Evolutionary conservation across 2,888 invertebrate genomes (phyloP), one percentile per base, ranked within the genome.

Genomic region (Drosophila mulleri): DNA sequence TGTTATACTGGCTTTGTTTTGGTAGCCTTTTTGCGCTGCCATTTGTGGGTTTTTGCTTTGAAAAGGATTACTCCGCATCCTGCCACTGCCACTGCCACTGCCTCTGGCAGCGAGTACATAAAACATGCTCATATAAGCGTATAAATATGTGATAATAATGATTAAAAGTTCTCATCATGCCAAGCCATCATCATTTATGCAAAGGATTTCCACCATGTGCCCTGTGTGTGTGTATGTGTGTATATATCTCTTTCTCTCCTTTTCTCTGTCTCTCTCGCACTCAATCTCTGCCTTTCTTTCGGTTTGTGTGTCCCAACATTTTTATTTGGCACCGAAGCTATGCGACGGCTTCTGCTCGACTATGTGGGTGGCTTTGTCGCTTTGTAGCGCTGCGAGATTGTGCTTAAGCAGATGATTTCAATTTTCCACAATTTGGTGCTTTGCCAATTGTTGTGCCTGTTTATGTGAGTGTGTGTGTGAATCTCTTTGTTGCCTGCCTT

Each of bases 71-170:
- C 80, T 69, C 76, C 67, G 52, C 63, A 57, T 74, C 61, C 78
- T 50, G 63, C 44, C 45, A 53, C 59, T 67, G 32, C 32, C 9
- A 32, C 78, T 50, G 32, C 32, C 32, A 32, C 78, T 50, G 63
- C 44, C 45, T 47, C 59, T 67, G 70, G 69, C 72, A 80, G 84
- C 73, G 69, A 91, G 91, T 91, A 90, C 83, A 91, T 91, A 91
- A 91, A 91, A 91, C 91, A 91, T 88, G 91, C 90, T 91, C 91
- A 88, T 91, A 89, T 88, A 91, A 91, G 75, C 90, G 89, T 89
- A 91, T 89, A 91, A 90, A 91, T 91, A 90, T 91, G 91, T 90
- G 91, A 91, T 90, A 90, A 91, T 91, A 91, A 91, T 91, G 90
- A 91, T 90, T 90, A 88, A 87, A 89, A 87, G 80, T 90, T 80